Conservation (phyloP, 2,797 vertebrate genomes). For the Nyctibius grandis region DNA sequence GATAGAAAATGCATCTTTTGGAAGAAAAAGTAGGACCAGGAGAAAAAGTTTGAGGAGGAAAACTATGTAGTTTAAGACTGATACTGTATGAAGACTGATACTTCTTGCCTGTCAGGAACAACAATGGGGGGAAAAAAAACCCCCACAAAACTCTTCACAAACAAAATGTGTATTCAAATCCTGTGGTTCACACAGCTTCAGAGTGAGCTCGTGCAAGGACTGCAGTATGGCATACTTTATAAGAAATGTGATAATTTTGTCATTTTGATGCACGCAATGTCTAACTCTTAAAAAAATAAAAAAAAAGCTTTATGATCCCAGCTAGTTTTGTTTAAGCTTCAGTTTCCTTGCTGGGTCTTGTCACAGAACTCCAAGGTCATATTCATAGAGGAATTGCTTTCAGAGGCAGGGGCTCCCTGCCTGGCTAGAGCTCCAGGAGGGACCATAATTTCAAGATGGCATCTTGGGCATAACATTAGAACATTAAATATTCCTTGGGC, state of each 20-base stretch:
- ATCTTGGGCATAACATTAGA: not conserved
- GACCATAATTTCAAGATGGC: not conserved
- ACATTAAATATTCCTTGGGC: not conserved
- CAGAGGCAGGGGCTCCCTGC: not conserved
- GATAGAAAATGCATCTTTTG: not conserved
- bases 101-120: not conserved
- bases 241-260: not conserved
- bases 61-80: not conserved
- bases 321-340: not conserved
- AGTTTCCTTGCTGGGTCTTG: not conserved
- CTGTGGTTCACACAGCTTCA: not conserved
- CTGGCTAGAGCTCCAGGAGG: not conserved
- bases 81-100: not conserved
- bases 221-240: accelerated
- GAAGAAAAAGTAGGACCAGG: not conserved
- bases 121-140: no score
- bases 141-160: not conserved
- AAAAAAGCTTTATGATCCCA: not conserved
- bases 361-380: not conserved
- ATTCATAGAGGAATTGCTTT: not conserved
- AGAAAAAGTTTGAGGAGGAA: not conserved
- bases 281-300: not conserved
- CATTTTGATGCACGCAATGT: not conserved
- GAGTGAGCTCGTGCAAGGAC: not conserved
- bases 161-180: not conserved